A percentile compares a stretch with the other conserved stretches of the same genome.
phyloP scores from a whole-genome alignment of 2,888 invertebrate species.

The Cryptocheilus praepositus region DNA sequence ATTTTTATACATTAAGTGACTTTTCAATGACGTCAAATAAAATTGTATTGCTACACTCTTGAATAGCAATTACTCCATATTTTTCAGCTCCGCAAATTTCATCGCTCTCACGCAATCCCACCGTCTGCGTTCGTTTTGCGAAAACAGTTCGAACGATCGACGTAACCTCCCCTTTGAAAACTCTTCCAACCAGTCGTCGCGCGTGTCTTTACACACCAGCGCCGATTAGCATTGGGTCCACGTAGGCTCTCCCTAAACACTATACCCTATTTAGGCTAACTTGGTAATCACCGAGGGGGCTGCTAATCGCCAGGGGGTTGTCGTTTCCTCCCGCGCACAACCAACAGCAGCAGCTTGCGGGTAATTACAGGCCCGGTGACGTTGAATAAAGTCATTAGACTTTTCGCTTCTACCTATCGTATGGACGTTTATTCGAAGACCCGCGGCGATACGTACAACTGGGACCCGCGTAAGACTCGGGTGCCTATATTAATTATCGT shows the following conservation, averaged over 20 bases:
- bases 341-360: slow-evolving; percentile 61
- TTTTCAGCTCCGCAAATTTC: too few species aligned
- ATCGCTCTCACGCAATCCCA: too few species aligned
- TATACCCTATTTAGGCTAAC: slow-evolving; percentile 72
- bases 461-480: slow-evolving; percentile 10
- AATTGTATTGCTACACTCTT: too few species aligned
- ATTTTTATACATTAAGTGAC: too few species aligned
- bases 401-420: slow-evolving; percentile 41
- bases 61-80: too few species aligned
- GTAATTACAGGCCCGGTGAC: slow-evolving; percentile 72
- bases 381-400: slow-evolving; percentile 73
- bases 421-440: not conserved
- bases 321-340: slow-evolving; percentile 49
- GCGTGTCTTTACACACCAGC: slow-evolving; percentile 37
- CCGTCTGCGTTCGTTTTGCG: too few species aligned
- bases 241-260: slow-evolving; percentile 69
- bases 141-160: not conserved
- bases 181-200: slow-evolving; percentile 17
- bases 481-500: slow-evolving; percentile 49
- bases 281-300: slow-evolving; percentile 70
- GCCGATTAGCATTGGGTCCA: slow-evolving; percentile 58
- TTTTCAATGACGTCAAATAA: too few species aligned
- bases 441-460: not conserved
- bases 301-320: slow-evolving; percentile 63
- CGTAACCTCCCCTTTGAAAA: slow-evolving; percentile 11